Evolutionary conservation across 2,113 vertebrate genomes (phyloP).

Genomic region (Micronycteris hirsuta): DNA sequence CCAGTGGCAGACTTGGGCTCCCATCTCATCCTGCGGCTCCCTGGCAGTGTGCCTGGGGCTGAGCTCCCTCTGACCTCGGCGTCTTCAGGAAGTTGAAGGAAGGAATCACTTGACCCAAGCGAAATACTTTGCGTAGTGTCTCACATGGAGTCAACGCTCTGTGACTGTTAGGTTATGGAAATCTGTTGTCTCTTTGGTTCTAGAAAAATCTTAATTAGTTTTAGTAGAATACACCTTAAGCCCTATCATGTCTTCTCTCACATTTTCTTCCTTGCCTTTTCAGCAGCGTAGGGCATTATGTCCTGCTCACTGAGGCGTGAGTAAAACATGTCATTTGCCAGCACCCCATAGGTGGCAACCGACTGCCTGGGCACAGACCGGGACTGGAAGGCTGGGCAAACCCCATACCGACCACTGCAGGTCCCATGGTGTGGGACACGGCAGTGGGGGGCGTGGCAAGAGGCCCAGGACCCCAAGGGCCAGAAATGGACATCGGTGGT

Average conservation of each 20-base stretch:
- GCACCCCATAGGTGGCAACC: fast-evolving
- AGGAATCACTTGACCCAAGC: no score
- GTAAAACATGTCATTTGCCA: not conserved
- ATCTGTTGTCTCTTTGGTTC: not conserved
- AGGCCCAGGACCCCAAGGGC: not conserved
- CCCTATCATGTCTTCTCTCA: not conserved
- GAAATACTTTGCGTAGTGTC: not conserved
- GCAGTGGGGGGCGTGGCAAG: no score
- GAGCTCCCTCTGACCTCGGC: not conserved
- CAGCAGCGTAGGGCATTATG: not conserved
- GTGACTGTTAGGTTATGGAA: not conserved
- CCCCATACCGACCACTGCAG: no score
- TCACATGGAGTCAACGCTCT: not conserved
- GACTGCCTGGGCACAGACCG: not conserved
- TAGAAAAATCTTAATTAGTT: not conserved
- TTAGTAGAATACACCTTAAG: not conserved
- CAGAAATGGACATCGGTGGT: not conserved
- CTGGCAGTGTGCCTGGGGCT: not conserved
- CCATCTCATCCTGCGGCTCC: not conserved
- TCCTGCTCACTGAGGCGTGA: not conserved
- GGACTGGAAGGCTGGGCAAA: no score
- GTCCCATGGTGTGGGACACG: not conserved
- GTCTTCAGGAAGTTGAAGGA: not conserved
- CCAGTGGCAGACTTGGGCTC: not conserved
- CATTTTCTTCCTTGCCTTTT: not conserved